Percentiles rank a stretch among this genome's conserved stretches.
Evolutionary conservation across 2,888 invertebrate species (phyloP).

Genomic region (Calameuta pallipes): DNA sequence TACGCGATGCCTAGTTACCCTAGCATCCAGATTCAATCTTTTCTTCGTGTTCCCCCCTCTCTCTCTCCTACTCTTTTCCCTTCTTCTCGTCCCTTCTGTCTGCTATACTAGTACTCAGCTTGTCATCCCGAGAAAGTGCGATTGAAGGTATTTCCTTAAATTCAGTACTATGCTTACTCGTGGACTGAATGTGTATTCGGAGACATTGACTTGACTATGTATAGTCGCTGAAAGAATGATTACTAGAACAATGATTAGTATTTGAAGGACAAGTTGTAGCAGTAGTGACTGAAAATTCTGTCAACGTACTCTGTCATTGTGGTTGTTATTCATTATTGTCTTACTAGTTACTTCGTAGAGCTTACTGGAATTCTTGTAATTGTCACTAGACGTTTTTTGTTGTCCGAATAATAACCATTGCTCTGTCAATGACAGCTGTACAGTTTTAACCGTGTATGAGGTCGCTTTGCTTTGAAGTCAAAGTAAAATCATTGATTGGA

Average conservation of each 20-base stretch:
- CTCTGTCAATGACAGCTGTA: not conserved
- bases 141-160: not conserved
- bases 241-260: too few species aligned
- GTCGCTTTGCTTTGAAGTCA: not conserved
- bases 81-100: not conserved
- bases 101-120: not conserved
- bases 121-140: not conserved
- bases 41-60: not conserved
- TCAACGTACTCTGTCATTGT: too few species aligned
- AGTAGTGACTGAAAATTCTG: too few species aligned
- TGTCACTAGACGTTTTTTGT: not conserved
- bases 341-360: not conserved
- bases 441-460: not conserved
- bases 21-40: not conserved
- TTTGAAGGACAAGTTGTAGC: too few species aligned
- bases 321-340: too few species aligned
- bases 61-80: not conserved
- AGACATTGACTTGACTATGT: not conserved
- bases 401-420: not conserved
- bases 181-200: too few species aligned
- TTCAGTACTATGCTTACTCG: too few species aligned
- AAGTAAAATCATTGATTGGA: not conserved
- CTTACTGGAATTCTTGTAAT: not conserved
- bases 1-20: not conserved
- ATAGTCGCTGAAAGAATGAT: not conserved